These are phyloP conservation scores for Micoletzkya japonica DNA, from an alignment of 2,888 invertebrate species.

Conservation along the genomic window DNA sequence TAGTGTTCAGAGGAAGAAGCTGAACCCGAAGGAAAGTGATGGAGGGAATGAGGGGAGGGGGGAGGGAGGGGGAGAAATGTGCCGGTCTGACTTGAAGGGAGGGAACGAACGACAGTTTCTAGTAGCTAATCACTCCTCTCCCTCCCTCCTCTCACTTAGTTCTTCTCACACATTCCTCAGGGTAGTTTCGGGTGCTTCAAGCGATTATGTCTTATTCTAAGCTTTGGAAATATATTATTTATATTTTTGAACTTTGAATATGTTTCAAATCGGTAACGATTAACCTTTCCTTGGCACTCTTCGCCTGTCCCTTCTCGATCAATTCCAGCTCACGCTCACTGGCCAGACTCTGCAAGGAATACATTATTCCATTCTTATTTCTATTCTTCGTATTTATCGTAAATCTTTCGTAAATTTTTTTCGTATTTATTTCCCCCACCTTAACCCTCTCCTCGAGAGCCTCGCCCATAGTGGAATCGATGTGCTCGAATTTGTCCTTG, in stretches of 20 bases:
- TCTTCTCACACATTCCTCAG: too few relatives aligned
- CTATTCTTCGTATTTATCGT: background rate
- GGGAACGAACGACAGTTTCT: too few relatives aligned
- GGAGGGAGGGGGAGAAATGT: constrained; percentile 12
- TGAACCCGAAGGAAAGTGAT: constrained; percentile 5
- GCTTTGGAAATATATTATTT: background rate
- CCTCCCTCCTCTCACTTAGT: too few relatives aligned
- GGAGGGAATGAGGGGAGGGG: constrained; percentile 14
- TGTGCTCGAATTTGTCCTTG: constrained; percentile 60
- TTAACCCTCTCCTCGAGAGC: constrained; percentile 54
- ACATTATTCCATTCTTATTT: background rate
- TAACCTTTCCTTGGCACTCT: constrained; percentile 28
- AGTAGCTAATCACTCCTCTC: too few relatives aligned
- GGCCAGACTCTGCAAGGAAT: constrained; percentile 6
- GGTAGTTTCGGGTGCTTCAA: constrained; percentile 1
- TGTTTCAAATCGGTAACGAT: too few relatives aligned
- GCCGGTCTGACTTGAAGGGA: too few relatives aligned
- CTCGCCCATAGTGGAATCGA: constrained; percentile 50
- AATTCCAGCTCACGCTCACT: constrained; percentile 16
- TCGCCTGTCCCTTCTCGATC: constrained; percentile 21
- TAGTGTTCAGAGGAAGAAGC: background rate
- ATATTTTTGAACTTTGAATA: background rate
- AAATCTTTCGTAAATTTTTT: background rate
- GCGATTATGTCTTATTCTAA: too few relatives aligned
- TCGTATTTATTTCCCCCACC: constrained; percentile 34